Evolutionary conservation across 2,113 vertebrate genomes (phyloP), one percentile per base, ranked within the genome.

Genomic region (Penelope pileata): DNA sequence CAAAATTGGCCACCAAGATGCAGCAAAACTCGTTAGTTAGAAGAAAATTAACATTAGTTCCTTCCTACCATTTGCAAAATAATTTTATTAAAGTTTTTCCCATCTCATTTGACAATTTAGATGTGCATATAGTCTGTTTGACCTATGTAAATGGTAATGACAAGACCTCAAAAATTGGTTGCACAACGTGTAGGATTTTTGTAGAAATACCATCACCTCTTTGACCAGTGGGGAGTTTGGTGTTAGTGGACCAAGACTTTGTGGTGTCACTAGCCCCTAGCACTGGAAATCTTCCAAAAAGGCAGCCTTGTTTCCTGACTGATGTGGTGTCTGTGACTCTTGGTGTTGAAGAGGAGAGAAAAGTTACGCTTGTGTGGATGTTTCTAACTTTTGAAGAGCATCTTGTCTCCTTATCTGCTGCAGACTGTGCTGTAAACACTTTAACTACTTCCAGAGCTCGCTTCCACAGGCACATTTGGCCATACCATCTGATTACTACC

Each of bases 361-460:
- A 75, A 23, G 16, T 54, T 43, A 16, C 0, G 5, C 67, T 80
- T 3, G 2, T 42, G 51, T 62, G 38, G 70, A n/a, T 77, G 83
- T 77, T 76, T 53, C 50, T 36, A 73, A 81, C 77, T 96, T 89
- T 42, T 85, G 91, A 96, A 95, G 93, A 97, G 47, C 86, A 81
- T 91, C 86, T 94, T 91, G 78, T 81, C 58, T 70, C 74, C 84
- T 96, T 97, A 97, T 97, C 96, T 97, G 40, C 59, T 38, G 82
- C 80, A 91, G 83, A 86, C 87, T 14, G 51, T 75, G 82, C 81
- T 94, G 91, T 93, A 96, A 97, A 97, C 82, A 87, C 91, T 96
- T 93, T 95, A 95, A 95, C 75, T 80, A 72, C 96, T 97, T 95
- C 91, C 94, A 95, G 94, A 83, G 81, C 91, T 97, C 36, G 2